A percentile compares a stretch with the other conserved stretches of the same genome.
phyloP scores from a whole-genome alignment of 2,888 invertebrate species.

The Andrena fulva region DNA sequence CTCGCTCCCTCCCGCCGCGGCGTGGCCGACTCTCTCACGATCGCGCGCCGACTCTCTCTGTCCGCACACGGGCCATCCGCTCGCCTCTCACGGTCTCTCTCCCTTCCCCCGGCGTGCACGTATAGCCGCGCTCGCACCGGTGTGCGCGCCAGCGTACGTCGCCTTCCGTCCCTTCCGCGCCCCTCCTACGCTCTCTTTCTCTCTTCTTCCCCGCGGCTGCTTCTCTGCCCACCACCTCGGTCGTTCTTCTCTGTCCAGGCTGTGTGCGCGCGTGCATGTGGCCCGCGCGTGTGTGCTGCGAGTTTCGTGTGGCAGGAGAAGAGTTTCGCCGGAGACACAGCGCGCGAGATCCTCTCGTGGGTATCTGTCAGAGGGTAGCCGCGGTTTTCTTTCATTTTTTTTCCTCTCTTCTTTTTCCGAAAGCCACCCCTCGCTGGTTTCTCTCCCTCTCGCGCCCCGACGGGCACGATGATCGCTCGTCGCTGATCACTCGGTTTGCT shows the following conservation, averaged over 20 bases:
- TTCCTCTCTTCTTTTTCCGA: neutral
- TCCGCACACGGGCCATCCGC: constrained; percentile 1
- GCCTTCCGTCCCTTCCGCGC: neutral
- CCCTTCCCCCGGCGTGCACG: constrained; percentile 33
- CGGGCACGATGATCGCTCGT: neutral
- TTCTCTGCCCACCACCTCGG: constrained; percentile 50
- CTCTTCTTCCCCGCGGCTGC: constrained; percentile 6
- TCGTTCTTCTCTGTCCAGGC: constrained; percentile 37
- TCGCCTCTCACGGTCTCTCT: constrained; percentile 25
- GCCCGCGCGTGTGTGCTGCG: neutral
- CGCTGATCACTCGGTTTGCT: constrained; percentile 3
- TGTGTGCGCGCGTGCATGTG: constrained; percentile 8
- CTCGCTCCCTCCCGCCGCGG: constrained; percentile 2
- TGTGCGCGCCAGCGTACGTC: constrained; percentile 29
- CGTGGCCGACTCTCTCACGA: neutral
- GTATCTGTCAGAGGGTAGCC: constrained; percentile 2
- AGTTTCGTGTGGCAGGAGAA: constrained; percentile 23
- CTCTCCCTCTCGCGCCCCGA: neutral
- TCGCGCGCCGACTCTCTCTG: constrained; percentile 17
- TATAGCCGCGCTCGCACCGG: constrained; percentile 39
- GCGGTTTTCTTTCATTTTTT: neutral
- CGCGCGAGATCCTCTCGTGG: constrained; percentile 26
- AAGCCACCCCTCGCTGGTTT: constrained; percentile 13
- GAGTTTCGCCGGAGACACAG: constrained; percentile 38
- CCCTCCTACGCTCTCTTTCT: constrained; percentile 9